Conservation (phyloP, 2,797 vertebrate genomes). For the Argya squamiceps region DNA sequence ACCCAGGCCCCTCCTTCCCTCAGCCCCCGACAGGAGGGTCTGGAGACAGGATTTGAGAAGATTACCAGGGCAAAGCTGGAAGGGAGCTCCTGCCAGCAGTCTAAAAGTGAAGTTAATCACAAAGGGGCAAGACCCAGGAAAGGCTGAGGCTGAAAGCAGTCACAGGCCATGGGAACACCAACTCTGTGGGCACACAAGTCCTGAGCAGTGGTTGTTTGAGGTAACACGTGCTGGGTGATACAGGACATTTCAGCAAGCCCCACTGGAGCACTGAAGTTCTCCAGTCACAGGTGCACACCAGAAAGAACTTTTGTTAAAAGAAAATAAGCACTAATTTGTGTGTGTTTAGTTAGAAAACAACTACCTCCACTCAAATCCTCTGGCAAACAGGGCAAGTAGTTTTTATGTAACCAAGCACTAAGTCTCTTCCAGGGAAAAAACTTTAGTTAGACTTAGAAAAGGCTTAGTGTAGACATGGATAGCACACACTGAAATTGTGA, state of each 20-base stretch:
- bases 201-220: not conserved
- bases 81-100: not conserved
- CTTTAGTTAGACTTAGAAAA: not conserved
- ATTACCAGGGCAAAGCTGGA: conserved; percentile 41
- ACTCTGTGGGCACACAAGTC: not conserved
- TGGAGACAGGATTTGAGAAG: not conserved
- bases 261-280: not conserved
- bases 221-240: not conserved
- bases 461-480: not conserved
- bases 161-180: rapidly evolving
- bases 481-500: not conserved
- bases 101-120: conserved; percentile 53
- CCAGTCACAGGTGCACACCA: not conserved
- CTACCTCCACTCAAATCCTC: not conserved
- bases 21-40: not conserved
- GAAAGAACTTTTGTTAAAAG: not conserved
- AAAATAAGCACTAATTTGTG: not conserved
- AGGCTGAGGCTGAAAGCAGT: not conserved
- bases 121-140: not conserved
- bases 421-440: not conserved
- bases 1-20: not conserved
- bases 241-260: not conserved
- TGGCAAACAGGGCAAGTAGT: not conserved
- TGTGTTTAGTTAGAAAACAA: not conserved
- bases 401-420: too few species aligned